Conservation (phyloP, 2,113 vertebrate genomes). For the Ceyx cyanopectus region DNA sequence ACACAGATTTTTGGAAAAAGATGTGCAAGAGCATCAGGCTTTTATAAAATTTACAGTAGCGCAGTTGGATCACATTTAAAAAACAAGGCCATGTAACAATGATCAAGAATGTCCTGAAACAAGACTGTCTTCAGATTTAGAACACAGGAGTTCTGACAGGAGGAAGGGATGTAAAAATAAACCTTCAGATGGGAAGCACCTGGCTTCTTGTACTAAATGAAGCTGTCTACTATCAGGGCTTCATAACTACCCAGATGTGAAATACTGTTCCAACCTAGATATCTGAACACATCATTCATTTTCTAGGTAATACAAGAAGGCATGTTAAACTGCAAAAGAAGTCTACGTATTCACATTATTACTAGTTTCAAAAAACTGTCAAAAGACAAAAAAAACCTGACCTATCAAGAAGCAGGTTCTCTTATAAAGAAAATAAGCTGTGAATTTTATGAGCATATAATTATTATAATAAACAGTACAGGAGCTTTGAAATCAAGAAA, state of each 20-base stretch:
- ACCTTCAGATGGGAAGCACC: not conserved
- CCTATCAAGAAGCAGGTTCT: rapidly evolving
- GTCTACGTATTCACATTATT: not conserved
- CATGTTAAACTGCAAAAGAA: not conserved
- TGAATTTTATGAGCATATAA: not conserved
- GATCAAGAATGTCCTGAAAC: not conserved
- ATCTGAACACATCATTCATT: not conserved
- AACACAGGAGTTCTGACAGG: not conserved
- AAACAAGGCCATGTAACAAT: not conserved
- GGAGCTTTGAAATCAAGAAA: not conserved
- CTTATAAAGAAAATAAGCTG: not conserved
- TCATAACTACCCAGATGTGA: not conserved
- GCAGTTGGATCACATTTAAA: not conserved
- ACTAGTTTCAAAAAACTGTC: not conserved
- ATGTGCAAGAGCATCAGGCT: not conserved
- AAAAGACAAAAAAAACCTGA: not conserved
- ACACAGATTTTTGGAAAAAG: rapidly evolving
- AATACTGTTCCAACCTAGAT: not conserved
- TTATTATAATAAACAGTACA: not conserved
- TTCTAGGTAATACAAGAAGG: not conserved
- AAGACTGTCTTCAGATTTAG: not conserved
- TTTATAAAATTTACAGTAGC: not conserved
- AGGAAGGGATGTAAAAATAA: not conserved
- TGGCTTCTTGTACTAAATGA: not conserved
- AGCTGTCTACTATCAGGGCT: not conserved